Base-by-base conservation (phyloP, 2,888 invertebrate genomes). In the Polyommatus iphigenia region DNA sequence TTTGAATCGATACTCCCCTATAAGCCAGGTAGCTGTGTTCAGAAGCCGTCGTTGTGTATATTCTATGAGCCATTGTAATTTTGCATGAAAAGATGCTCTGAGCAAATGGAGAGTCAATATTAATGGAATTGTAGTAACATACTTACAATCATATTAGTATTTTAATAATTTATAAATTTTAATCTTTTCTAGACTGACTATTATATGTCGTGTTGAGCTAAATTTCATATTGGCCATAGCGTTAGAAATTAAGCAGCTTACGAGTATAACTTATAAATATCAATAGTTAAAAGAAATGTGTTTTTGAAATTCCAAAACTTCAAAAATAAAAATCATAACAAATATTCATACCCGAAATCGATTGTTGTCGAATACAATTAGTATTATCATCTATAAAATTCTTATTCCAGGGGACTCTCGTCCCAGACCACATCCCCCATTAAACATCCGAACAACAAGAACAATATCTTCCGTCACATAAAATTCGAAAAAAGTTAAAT, bases 401-500 rank as follows among this genome's bases (percentile, higher is more conserved):
- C 78, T 76, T 77, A 59, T 77, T 78, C 75, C 79, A 81, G 80
- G 80, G 78, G 79, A 46, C 3, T 46, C 46, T 46, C 46, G 46
- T 46, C 76, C 78, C 75, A 72, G 57, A 57, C 81, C 79, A 82
- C 81, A 82, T 79, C 80, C 82, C 82, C 81, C 80, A 82, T 82
- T 81, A 81, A 83, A 82, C 80, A 82, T 80, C 81, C 84, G 81
- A 86, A 89, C 87, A 86, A 89, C 86, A 85, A 85, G 84, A 83
- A 85, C 90, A 89, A 91, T 92, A 90, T 90, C 91, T 92, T 93
- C 92, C 93, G 88, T 89, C 84, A 90, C 88, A 92, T 92, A 91
- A 92, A 92, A 91, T 90, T 90, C 88, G 88, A 89, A 91, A 90
- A 91, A 92, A 90, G 89, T 90, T 92, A 90, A 91, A 92, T 90